A percentile compares a stretch with the other conserved stretches of the same genome.
phyloP scores from a whole-genome alignment of 2,888 invertebrate genomes.

The Opisthograptis luteolata region DNA sequence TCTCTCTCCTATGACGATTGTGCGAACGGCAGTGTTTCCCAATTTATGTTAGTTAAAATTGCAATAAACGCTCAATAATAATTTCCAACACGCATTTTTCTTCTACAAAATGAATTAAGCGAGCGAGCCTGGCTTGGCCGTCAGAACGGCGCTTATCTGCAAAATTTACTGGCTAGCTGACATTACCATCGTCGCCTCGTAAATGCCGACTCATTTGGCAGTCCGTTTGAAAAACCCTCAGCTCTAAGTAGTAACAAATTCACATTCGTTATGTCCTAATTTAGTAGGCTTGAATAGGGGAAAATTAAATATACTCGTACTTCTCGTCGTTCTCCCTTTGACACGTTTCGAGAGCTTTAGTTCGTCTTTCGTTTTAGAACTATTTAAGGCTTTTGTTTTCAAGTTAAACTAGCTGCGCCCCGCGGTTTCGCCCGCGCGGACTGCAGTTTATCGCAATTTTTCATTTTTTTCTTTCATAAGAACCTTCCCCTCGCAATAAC shows the following conservation, averaged over 20 bases:
- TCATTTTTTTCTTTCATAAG: no score
- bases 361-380: constrained; percentile 3
- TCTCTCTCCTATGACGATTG: no score
- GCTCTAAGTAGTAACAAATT: constrained; percentile 56
- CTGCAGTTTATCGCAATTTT: no score
- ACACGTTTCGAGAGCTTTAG: not conserved
- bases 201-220: constrained; percentile 76
- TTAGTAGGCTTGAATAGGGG: constrained; percentile 15
- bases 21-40: no score
- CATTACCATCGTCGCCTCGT: constrained; percentile 74
- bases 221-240: constrained; percentile 70
- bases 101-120: constrained; percentile 78
- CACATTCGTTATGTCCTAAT: constrained; percentile 40
- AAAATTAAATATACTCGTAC: constrained; percentile 3
- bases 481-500: no score
- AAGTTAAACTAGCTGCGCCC: no score
- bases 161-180: constrained; percentile 80
- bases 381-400: no score
- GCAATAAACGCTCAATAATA: no score
- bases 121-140: constrained; percentile 66
- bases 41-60: no score
- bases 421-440: no score
- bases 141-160: constrained; percentile 74
- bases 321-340: not conserved
- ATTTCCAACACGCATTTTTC: no score